These are phyloP conservation scores for Anhinga anhinga DNA, from an alignment of 2,113 vertebrate genomes.

Conservation along the genomic window DNA sequence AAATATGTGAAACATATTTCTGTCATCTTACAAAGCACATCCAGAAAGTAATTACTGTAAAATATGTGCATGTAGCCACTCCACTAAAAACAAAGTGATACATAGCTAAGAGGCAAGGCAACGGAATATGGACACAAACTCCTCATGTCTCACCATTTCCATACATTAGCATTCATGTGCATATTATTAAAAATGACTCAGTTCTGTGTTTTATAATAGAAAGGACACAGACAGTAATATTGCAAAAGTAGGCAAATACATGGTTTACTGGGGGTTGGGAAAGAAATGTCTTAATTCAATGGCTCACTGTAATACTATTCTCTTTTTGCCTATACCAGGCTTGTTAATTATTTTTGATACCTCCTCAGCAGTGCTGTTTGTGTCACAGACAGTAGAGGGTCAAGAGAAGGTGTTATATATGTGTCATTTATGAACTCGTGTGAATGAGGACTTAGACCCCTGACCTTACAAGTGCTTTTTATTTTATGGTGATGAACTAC, in stretches of 20 bases:
- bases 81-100: slow-evolving; percentile 65
- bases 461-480: slow-evolving; percentile 64
- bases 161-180: slow-evolving; percentile 65
- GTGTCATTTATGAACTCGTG: slow-evolving; percentile 50
- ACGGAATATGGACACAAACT: slow-evolving; percentile 53
- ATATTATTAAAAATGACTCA: slow-evolving; percentile 65
- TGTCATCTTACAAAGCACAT: slow-evolving; percentile 72
- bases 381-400: not conserved
- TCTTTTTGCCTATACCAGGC: not conserved
- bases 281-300: not conserved
- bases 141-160: slow-evolving; percentile 37
- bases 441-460: slow-evolving; percentile 62
- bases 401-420: slow-evolving; percentile 38
- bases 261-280: not conserved
- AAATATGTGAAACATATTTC: slow-evolving; percentile 71
- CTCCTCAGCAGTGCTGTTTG: not conserved
- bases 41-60: slow-evolving; percentile 76
- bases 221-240: slow-evolving; percentile 29
- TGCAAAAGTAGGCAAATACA: not conserved
- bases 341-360: slow-evolving; percentile 46
- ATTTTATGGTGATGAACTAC: slow-evolving; percentile 76
- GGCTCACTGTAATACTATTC: not conserved
- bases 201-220: slow-evolving; percentile 18
- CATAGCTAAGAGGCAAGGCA: slow-evolving; percentile 30
- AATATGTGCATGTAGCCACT: slow-evolving; percentile 66